Evolutionary conservation across 2,888 invertebrate species (phyloP), one percentile per base, ranked within the genome.

Genomic region (Linnaemya vulpina): DNA sequence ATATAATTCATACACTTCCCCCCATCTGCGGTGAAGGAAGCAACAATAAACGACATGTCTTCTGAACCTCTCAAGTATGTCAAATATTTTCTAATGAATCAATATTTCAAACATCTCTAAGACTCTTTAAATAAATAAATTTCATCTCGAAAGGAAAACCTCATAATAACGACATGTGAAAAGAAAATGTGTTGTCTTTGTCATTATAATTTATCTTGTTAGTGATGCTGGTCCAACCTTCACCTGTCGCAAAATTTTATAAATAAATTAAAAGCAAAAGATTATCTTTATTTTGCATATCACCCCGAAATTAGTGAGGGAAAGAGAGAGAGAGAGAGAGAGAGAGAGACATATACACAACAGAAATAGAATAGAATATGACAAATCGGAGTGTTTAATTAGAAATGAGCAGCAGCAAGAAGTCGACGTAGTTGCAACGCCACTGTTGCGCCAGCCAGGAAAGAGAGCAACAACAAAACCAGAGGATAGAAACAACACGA

Each of bases 351-450:
- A 43, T 9, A 20, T 2, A 15, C n/a, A 63, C 8, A 65, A 3
- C 65, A 67, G 38, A 74, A 76, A 79, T 79, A 79, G 67, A 83
- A 83, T 74, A 63, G 67, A 83, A 83, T 74, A 63, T 83, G 83
- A 79, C 79, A 83, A 83, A 79, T 83, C 79, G 68, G 68, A 79
- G 74, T 67, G 74, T 74, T 83, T 79, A 83, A 83, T 83, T 83
- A 83, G 83, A 78, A 63, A 76, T 70, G 62, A 63, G 49, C 40
- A 43, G 40, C 3, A 13, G 35, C 8, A 35, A 35, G 11, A 43
- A 43, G 70, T 35, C 51, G 51, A 67, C 53, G 40, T 53, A 62
- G 62, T 20, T 51, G 67, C 43, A 65, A 30, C 15, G 17, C 53
- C n/a, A 43, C 22, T 55, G 20, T 25, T 46, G 49, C 13, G 22